phyloP scores from a whole-genome alignment of 2,113 vertebrate genomes.

The Ctenodactylus gundi region DNA sequence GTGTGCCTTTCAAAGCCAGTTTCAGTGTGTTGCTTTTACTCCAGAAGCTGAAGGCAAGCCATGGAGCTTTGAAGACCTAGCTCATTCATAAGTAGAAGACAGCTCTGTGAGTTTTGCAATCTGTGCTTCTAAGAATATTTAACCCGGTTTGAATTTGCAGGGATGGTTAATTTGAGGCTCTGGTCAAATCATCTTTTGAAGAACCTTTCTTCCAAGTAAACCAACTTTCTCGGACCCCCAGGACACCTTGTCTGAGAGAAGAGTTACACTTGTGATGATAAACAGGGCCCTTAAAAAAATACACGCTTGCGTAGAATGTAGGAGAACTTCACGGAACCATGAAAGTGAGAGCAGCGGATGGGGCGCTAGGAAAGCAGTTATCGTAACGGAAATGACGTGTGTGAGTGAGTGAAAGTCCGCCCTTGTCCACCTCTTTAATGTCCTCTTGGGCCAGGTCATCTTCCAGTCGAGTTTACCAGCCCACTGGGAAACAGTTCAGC shows the following conservation, averaged over 20 bases:
- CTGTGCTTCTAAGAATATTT: neutral
- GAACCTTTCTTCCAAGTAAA: neutral
- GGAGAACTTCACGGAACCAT: neutral
- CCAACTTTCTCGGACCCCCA: neutral
- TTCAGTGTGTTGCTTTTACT: slow-evolving; percentile 7
- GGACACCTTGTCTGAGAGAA: neutral
- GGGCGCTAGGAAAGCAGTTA: neutral
- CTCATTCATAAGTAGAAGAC: neutral
- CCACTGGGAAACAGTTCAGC: neutral
- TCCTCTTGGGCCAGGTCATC: neutral
- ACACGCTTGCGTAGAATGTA: neutral
- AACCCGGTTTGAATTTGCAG: slow-evolving; percentile 9
- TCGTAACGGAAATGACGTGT: neutral
- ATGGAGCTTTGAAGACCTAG: neutral
- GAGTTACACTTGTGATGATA: neutral
- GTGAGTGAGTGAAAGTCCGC: too few species aligned
- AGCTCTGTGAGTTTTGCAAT: neutral
- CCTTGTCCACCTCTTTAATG: neutral
- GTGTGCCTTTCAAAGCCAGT: slow-evolving; percentile 5
- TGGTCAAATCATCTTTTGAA: slow-evolving; percentile 17
- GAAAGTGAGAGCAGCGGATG: neutral
- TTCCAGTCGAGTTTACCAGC: neutral
- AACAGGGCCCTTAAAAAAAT: neutral
- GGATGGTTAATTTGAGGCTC: slow-evolving; percentile 18
- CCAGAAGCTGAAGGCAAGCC: neutral